Percentiles rank a stretch among this genome's conserved stretches.
phyloP scores from a whole-genome alignment of 2,113 vertebrate species.

The Scomber colias region DNA sequence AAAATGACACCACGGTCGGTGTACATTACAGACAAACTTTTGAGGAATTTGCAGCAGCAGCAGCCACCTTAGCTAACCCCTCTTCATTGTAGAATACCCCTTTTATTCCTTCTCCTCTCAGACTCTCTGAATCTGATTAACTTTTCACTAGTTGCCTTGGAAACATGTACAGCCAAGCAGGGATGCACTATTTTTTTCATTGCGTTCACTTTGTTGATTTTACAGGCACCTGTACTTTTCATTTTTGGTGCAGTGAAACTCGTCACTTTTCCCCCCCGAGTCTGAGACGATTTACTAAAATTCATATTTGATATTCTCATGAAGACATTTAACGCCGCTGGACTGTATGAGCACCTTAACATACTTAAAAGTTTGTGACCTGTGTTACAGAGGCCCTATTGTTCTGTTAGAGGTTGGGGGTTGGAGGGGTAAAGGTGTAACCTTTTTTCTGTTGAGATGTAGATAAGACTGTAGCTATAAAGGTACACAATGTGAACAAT shows the following conservation, averaged over 20 bases:
- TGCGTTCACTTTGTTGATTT: not conserved
- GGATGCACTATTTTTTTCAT: not conserved
- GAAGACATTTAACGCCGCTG: not conserved
- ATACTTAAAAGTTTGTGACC: conserved; percentile 25
- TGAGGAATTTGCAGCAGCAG: conserved; percentile 48
- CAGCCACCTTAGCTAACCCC: not conserved
- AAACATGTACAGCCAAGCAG: conserved; percentile 37
- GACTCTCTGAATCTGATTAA: conserved; percentile 45
- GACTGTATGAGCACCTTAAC: conserved; percentile 26
- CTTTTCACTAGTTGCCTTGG: conserved; percentile 42
- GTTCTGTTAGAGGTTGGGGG: conserved; percentile 60
- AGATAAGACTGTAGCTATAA: conserved; percentile 81
- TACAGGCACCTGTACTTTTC: no score
- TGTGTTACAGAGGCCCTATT: conserved; percentile 44
- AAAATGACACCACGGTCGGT: not conserved
- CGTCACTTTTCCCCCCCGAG: no score
- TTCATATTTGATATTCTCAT: not conserved
- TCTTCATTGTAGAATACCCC: conserved; percentile 22
- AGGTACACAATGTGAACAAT: conserved; percentile 80
- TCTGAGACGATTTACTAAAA: not conserved
- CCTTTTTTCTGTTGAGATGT: conserved; percentile 69
- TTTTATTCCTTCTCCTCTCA: conserved; percentile 47
- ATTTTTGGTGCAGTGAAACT: no score
- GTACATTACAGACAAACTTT: conserved; percentile 19
- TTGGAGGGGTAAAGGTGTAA: conserved; percentile 67